Base-by-base conservation (phyloP, 2,888 invertebrate species). In the Eupithecia pulchellata region DNA sequence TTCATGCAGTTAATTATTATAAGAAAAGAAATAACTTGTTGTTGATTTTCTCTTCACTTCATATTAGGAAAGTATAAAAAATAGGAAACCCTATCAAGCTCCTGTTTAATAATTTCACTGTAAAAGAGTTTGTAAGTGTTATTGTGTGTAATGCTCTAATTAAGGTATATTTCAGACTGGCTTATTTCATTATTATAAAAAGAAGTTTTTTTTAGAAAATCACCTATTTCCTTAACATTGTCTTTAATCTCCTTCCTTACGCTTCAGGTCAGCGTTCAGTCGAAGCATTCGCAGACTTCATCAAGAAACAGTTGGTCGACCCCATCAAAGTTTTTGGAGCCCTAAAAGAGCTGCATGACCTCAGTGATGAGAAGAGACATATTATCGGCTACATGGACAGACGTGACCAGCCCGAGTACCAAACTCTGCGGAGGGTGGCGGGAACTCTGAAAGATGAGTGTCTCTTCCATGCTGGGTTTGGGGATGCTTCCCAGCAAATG, bases 381-480 rank as follows among this genome's bases (percentile, higher is more conserved):
- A 96, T 99, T 63, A 97, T 99, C 79, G 99, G 98, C 1, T 99
- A 98, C 88, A 98, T 99, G 92, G 97, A 97, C 80, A 93, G 95
- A 30, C 95, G 97, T 77, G 97, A 97, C 83, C 96, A 97, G 81
- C 96, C 96, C 0, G 97, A 98, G 83, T 99, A 98, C 89, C 95
- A 96, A 78, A 95, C 96, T 65, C 97, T 98, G 86, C 95, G 97
- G 64, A 95, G 96, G 83, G 97, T 97, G 6, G 98, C 99, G 0
- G 96, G 96, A 8, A 97, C 97, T 84, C 95, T 99, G 11, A 97
- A 99, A 86, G 98, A 99, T 85, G 99, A 99, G 84, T 99, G 99
- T 85, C 96, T 97, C 75, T 99, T 99, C 87, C 97, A 98, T 89
- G 97, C 96, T 82, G 98, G 98, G 0, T 97, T 98, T 91, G 99